phyloP scores from a whole-genome alignment of 2,797 vertebrate genomes.

The Taeniopygia guttata region DNA sequence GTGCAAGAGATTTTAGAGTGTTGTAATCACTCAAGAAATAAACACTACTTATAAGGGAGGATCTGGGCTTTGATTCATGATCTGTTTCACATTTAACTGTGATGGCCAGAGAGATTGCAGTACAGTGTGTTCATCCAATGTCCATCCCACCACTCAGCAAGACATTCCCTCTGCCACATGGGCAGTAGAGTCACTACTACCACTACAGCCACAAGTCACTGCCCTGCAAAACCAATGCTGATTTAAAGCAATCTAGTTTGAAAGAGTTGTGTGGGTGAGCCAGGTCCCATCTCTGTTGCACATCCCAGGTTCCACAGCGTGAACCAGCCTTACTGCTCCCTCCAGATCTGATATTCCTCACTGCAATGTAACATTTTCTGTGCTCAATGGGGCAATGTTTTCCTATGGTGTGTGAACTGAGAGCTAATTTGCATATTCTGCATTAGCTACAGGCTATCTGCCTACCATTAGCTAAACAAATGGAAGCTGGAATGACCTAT shows the following conservation, averaged over 20 bases:
- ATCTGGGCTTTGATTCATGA: constrained; percentile 36
- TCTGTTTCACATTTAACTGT: background rate
- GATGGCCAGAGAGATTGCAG: constrained; percentile 11
- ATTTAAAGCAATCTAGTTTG: background rate
- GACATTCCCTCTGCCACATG: background rate
- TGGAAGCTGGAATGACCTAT: background rate
- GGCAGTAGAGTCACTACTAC: background rate
- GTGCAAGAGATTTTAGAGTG: background rate
- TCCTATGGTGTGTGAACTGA: background rate
- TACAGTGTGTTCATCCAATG: constrained; percentile 45
- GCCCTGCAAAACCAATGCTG: background rate
- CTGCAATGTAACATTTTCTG: background rate
- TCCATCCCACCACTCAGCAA: background rate
- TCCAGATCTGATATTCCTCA: background rate
- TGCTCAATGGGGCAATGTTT: background rate
- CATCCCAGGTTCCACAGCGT: background rate
- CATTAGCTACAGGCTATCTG: background rate
- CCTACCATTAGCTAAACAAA: background rate
- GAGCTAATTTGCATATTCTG: background rate
- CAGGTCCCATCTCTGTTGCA: background rate
- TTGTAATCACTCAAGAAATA: constrained; percentile 28
- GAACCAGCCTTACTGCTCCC: fast-evolving
- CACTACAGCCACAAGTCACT: background rate
- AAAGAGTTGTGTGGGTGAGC: background rate
- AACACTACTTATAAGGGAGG: constrained; percentile 24